These are phyloP conservation scores for Campylorhamphus procurvoides DNA, from an alignment of 2,113 vertebrate genomes.

Conservation along the genomic window DNA sequence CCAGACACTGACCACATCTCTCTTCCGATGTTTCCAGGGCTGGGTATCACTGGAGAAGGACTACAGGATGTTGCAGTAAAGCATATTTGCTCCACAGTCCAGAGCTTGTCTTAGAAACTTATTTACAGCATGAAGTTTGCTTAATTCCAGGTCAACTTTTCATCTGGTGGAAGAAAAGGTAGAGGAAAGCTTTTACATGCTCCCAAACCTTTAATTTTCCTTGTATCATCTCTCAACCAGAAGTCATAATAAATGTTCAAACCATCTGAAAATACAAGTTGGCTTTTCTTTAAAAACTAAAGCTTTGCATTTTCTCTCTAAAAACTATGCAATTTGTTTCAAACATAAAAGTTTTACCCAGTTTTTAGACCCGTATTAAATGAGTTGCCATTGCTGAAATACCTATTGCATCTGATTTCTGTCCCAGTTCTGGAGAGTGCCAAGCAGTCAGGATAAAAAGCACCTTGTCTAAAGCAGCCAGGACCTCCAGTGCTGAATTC, in stretches of 20 bases:
- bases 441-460: neutral
- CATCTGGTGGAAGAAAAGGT: neutral
- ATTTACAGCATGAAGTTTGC: neutral
- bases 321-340: neutral
- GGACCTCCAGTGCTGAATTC: neutral
- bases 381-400: neutral
- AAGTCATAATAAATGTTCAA: neutral
- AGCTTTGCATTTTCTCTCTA: neutral
- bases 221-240: neutral
- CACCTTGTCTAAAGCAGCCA: neutral
- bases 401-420: neutral
- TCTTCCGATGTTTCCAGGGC: neutral
- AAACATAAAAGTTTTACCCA: neutral
- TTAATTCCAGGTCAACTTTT: neutral
- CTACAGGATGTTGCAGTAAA: neutral
- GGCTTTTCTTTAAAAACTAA: neutral
- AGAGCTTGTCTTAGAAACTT: neutral
- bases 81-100: neutral
- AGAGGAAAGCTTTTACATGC: neutral
- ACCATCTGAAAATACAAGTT: neutral
- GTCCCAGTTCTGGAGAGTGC: neutral
- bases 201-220: neutral
- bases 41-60: neutral
- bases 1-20: neutral
- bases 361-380: neutral